Evolutionary conservation across 2,113 vertebrate genomes (phyloP).

Genomic region (Crotalus horridus): DNA sequence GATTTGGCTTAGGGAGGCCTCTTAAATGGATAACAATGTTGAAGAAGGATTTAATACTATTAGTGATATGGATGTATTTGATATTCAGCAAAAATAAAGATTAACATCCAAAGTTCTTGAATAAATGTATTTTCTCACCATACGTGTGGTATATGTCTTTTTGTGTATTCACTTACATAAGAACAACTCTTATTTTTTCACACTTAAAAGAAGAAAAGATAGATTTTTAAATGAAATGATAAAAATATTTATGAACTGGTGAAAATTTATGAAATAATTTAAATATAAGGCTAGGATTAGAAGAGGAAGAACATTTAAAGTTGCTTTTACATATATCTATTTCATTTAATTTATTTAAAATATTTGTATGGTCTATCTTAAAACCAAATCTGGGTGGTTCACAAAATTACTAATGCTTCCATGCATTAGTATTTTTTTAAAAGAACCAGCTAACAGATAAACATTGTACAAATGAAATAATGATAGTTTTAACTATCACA

Average conservation of each 20-base stretch:
- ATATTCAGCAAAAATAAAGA: neutral
- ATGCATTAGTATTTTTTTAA: constrained; percentile 54
- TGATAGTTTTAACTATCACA: constrained; percentile 66
- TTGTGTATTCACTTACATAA: neutral
- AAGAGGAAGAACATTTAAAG: constrained; percentile 33
- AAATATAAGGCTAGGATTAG: neutral
- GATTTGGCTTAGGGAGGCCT: neutral
- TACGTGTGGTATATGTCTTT: neutral
- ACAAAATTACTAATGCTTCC: constrained; percentile 47
- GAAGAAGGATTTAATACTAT: neutral
- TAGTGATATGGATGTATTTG: neutral
- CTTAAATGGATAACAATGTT: neutral
- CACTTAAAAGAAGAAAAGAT: neutral
- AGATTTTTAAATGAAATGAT: neutral
- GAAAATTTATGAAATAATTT: neutral
- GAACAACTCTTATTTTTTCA: neutral
- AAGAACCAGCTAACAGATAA: constrained; percentile 50
- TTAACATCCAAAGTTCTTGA: neutral
- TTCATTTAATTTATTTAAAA: neutral
- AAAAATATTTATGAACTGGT: neutral
- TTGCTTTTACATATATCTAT: constrained; percentile 43
- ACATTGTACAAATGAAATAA: constrained; percentile 69
- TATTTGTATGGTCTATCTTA: neutral
- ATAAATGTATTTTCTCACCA: neutral
- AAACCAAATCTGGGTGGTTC: neutral